A percentile compares a stretch with the other conserved stretches of the same genome.
Conservation (phyloP, 2,888 invertebrate species). For the Dorcus hopei region DNA sequence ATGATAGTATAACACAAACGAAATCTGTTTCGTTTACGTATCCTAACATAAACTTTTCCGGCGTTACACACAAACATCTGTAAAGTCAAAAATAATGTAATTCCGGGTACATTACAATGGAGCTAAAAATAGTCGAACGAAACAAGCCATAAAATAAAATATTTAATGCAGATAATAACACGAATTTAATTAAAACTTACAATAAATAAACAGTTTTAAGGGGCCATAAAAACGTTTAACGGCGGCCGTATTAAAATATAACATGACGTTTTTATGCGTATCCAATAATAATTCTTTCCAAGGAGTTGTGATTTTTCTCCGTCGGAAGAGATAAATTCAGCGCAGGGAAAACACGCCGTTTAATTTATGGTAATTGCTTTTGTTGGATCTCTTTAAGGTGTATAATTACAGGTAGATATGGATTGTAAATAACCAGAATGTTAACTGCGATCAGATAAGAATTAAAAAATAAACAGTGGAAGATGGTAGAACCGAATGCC, state of each 20-base stretch:
- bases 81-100: too few relatives aligned
- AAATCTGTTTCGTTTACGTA: too few relatives aligned
- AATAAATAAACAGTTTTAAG: conserved; percentile 6
- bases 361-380: conserved; percentile 42
- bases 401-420: conserved; percentile 36
- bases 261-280: conserved; percentile 33
- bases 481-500: too few relatives aligned
- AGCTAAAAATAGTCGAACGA: background rate
- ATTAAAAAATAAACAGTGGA: background rate
- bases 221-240: conserved; percentile 17
- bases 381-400: conserved; percentile 32
- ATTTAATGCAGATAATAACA: background rate
- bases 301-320: conserved; percentile 1
- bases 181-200: conserved; percentile 7
- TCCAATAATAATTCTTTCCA: conserved; percentile 25
- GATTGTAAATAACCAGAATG: conserved; percentile 34
- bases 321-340: conserved; percentile 10
- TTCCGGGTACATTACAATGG: too few relatives aligned
- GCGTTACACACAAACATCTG: too few relatives aligned
- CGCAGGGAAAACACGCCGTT: conserved; percentile 29
- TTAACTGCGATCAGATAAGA: conserved; percentile 31
- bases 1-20: too few relatives aligned
- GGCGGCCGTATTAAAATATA: conserved; percentile 18
- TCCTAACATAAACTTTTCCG: too few relatives aligned
- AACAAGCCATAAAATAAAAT: conserved; percentile 1